Evolutionary conservation across 2,113 vertebrate genomes (phyloP).

Genomic region (Australoheros scitulus): DNA sequence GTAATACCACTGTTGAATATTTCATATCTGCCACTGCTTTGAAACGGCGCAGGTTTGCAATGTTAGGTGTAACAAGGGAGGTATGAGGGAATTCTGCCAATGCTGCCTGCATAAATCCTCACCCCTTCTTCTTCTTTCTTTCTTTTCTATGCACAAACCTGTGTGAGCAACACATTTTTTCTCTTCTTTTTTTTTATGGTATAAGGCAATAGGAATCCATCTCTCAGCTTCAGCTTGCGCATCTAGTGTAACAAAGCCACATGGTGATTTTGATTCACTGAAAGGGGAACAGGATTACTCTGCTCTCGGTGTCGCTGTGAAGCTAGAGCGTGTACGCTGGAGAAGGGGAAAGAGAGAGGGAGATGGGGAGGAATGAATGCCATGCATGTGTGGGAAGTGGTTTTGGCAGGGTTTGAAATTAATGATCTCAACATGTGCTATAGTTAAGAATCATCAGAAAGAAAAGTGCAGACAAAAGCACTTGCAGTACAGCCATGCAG

Average conservation of each 20-base stretch:
- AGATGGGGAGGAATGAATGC: slow-evolving; percentile 62
- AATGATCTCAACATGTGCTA: slow-evolving; percentile 83
- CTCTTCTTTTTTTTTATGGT: slow-evolving; percentile 9
- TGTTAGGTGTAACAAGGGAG: slow-evolving; percentile 68
- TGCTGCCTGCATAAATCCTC: slow-evolving; percentile 62
- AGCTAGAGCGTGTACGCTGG: slow-evolving; percentile 20
- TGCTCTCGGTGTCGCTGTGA: not conserved
- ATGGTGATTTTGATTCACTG: slow-evolving; percentile 65
- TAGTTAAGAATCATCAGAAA: slow-evolving; percentile 75
- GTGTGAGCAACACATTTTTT: slow-evolving; percentile 27
- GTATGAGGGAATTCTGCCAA: slow-evolving; percentile 59
- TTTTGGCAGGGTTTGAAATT: slow-evolving; percentile 78
- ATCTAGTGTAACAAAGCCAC: slow-evolving; percentile 67
- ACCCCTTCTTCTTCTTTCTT: slow-evolving; percentile 15
- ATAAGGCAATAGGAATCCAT: slow-evolving; percentile 39
- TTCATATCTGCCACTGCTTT: slow-evolving; percentile 73
- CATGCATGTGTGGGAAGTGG: slow-evolving; percentile 79
- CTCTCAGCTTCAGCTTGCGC: slow-evolving; percentile 38
- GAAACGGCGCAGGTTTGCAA: slow-evolving; percentile 67
- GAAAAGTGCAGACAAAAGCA: slow-evolving; percentile 79
- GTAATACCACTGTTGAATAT: slow-evolving; percentile 76
- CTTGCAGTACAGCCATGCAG: slow-evolving; percentile 59
- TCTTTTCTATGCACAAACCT: slow-evolving; percentile 53
- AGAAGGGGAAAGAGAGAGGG: slow-evolving; percentile 22
- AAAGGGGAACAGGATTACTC: slow-evolving; percentile 63